Conservation (phyloP, 2,797 vertebrate species). For the Protonibea diacanthus region DNA sequence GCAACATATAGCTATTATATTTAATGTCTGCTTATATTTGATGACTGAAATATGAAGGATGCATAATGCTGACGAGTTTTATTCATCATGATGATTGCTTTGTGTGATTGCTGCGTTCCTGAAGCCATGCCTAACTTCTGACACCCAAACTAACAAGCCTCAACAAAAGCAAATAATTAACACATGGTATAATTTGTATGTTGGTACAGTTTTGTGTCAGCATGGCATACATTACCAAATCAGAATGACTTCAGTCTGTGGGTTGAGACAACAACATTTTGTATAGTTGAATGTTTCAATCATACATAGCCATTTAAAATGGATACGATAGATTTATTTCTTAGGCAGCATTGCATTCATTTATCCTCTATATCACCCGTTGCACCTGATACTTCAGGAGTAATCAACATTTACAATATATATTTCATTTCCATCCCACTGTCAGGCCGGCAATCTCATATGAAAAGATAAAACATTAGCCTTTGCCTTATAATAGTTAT, state of each 20-base stretch:
- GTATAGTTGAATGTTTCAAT: constrained; percentile 3
- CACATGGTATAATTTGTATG: constrained; percentile 16
- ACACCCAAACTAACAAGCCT: constrained; percentile 14
- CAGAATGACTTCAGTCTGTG: constrained; percentile 15
- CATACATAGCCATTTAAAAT: not conserved
- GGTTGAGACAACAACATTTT: not conserved
- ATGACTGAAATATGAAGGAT: constrained; percentile 7
- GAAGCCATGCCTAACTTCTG: not conserved
- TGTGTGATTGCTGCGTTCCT: constrained; percentile 18
- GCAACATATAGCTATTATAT: not conserved
- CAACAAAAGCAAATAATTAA: constrained; percentile 16
- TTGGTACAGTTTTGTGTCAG: not conserved
- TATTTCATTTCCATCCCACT: constrained; percentile 25
- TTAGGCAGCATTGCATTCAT: constrained; percentile 4
- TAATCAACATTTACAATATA: constrained; percentile 21
- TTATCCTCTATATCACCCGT: not conserved
- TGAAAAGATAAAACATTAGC: constrained; percentile 11
- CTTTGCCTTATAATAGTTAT: not conserved
- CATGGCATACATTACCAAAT: not conserved
- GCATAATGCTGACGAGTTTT: not conserved
- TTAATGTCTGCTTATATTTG: not conserved
- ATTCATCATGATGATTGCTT: constrained; percentile 23
- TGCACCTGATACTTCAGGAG: constrained; percentile 20
- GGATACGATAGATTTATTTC: constrained; percentile 26
- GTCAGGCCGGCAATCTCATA: constrained; percentile 15